A percentile compares a stretch with the other conserved stretches of the same genome.
These are phyloP conservation scores for Caenorhabditis latens DNA, from an alignment of 1,140 invertebrate species.

Conservation along the genomic window DNA sequence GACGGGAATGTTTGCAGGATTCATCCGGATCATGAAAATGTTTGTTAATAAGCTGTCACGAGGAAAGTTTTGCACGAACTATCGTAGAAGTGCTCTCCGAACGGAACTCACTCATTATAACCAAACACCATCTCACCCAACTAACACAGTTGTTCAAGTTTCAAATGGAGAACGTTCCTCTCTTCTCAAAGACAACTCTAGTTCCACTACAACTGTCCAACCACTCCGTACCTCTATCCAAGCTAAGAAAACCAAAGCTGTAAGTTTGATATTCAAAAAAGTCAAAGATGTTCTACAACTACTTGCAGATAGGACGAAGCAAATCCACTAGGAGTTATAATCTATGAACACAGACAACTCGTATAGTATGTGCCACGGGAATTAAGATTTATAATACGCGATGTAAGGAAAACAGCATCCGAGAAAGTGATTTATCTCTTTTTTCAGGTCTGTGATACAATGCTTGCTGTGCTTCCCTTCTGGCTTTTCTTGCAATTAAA, in stretches of 20 bases:
- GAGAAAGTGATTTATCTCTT: too few species aligned
- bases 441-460: conserved; percentile 32
- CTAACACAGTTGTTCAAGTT: conserved; percentile 13
- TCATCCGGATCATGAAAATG: conserved; percentile 65
- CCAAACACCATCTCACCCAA: conserved; percentile 32
- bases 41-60: conserved; percentile 54
- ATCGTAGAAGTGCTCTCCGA: conserved; percentile 39
- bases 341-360: conserved; percentile 18
- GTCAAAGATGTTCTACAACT: neutral
- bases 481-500: neutral
- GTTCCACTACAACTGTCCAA: neutral
- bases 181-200: conserved; percentile 9
- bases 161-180: conserved; percentile 20
- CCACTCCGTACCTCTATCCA: conserved; percentile 40
- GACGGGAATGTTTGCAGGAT: conserved; percentile 53
- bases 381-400: neutral
- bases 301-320: conserved; percentile 47
- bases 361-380: neutral
- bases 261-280: neutral
- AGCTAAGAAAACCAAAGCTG: conserved; percentile 28
- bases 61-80: conserved; percentile 50
- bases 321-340: conserved; percentile 35
- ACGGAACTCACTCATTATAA: conserved; percentile 47
- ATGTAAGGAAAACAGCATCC: too few species aligned
- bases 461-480: neutral